Base-by-base conservation (phyloP, 2,113 vertebrate species). In the Balaenoptera acutorostrata region DNA sequence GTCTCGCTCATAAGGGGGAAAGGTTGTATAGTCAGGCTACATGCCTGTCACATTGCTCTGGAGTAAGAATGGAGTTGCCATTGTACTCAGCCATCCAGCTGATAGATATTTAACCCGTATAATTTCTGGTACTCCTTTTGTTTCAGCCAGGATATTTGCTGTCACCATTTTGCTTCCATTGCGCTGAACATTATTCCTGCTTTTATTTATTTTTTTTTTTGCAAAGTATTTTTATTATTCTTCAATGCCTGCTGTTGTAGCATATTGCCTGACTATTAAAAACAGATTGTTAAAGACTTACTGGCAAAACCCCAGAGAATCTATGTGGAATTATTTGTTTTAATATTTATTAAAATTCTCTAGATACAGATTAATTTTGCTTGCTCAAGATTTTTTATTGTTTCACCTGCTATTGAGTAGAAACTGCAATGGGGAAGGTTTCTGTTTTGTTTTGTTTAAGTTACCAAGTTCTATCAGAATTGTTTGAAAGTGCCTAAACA, bases 391-490 rank as follows among this genome's bases (percentile, higher is more conserved):
- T 96, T 95, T 98, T 96, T 97, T 98, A 98, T 98, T 98, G 97
- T 98, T 98, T 98, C 98, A 98, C 98, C 98, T 98, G 98, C 91
- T 96, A 2, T 96, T 92, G 41, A 96, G 88, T 92, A 95, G 90
- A 94, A 97, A 96, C 92, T 97, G 57, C 74, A 98, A 98, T 52
- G 74, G 57, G 72, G 44, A 94, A 96, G n/a, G 69, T 49, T 64
- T 59, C 93, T 90, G 46, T 83, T 95, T 93, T 95, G 72, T 96
- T 97, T 94, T 92, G 41, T 96, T 96, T 81, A 0, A 1, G 95
- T 97, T 93, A 97, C 94, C 66, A 93, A 96, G 95, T 90, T 93
- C 87, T 96, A 78, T 81, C 97, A 72, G 89, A 95, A 94, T 95
- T 95, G 75, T 93, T 96, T 97, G 74, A 83, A 97, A 97, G 75